A percentile compares a stretch with the other conserved stretches of the same genome.
These are phyloP conservation scores for Thumatha senex DNA, from an alignment of 2,888 invertebrate genomes.

Conservation along the genomic window DNA sequence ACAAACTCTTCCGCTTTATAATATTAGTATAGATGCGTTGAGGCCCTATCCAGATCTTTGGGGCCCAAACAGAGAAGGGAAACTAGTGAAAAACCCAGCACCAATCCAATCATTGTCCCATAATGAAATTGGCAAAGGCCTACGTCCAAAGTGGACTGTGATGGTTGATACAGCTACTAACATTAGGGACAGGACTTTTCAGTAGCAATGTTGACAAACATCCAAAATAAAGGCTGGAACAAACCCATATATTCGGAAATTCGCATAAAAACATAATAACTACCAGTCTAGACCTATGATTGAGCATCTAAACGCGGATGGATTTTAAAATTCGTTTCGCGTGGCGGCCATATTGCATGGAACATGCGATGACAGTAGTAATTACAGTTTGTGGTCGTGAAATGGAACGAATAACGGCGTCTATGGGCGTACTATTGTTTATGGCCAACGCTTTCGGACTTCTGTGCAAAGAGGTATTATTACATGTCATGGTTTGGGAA, in stretches of 20 bases:
- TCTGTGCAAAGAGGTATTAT: conserved; percentile 1
- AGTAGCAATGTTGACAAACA: too few relatives aligned
- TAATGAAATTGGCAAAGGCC: too few relatives aligned
- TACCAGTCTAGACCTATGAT: conserved; percentile 27
- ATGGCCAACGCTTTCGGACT: not conserved
- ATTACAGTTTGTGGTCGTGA: conserved; percentile 25
- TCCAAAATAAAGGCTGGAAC: conserved; percentile 9
- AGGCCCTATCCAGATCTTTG: too few relatives aligned
- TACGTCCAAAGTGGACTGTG: too few relatives aligned
- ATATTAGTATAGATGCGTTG: too few relatives aligned
- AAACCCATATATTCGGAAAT: not conserved
- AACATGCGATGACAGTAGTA: conserved; percentile 27
- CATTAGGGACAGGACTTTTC: too few relatives aligned
- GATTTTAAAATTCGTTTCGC: conserved; percentile 19
- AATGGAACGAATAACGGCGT: conserved; percentile 30
- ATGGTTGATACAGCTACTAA: too few relatives aligned
- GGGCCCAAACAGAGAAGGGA: too few relatives aligned
- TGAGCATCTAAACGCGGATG: conserved; percentile 13
- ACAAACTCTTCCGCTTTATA: too few relatives aligned
- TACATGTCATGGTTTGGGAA: not conserved
- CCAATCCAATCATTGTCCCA: too few relatives aligned
- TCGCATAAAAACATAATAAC: conserved; percentile 14
- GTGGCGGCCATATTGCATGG: conserved; percentile 28
- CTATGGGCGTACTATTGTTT: conserved; percentile 21
- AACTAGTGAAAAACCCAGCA: too few relatives aligned